Evolutionary conservation across 2,888 invertebrate species (phyloP).

Genomic region (Steinernema scapterisci): DNA sequence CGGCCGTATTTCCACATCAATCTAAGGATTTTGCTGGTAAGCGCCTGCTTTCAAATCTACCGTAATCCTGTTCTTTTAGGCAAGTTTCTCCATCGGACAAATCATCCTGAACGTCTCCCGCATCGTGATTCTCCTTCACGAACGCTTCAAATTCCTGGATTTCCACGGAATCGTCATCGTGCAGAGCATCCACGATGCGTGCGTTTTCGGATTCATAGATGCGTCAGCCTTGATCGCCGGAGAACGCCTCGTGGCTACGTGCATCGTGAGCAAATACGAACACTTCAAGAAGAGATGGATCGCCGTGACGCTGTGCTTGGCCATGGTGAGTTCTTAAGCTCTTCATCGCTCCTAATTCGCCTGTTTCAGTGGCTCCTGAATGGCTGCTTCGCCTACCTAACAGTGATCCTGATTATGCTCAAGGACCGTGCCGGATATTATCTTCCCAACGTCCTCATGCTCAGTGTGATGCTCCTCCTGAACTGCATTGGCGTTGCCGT

Average conservation of each 20-base stretch:
- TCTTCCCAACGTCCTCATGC: neutral
- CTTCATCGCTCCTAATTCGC: neutral
- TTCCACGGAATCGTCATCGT: neutral
- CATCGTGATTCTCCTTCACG: neutral
- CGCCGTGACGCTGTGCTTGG: neutral
- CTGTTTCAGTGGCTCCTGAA: neutral
- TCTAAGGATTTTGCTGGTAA: neutral
- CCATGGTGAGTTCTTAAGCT: neutral
- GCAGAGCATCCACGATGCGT: neutral
- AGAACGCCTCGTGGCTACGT: neutral
- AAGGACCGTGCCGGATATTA: neutral
- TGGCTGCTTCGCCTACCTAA: neutral
- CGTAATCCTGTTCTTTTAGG: neutral
- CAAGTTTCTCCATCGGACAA: neutral
- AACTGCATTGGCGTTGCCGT: neutral
- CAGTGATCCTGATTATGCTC: neutral
- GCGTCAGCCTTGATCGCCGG: neutral
- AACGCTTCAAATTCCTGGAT: neutral
- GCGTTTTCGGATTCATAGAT: constrained; percentile 1
- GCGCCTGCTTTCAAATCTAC: neutral
- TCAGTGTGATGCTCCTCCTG: neutral
- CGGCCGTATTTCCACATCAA: constrained; percentile 10
- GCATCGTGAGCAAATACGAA: neutral
- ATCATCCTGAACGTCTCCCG: neutral
- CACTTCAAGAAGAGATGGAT: neutral